phyloP scores from a whole-genome alignment of 30 jellyfish, hydroid and myxozoan genomes.

The Aurelia sp. region DNA sequence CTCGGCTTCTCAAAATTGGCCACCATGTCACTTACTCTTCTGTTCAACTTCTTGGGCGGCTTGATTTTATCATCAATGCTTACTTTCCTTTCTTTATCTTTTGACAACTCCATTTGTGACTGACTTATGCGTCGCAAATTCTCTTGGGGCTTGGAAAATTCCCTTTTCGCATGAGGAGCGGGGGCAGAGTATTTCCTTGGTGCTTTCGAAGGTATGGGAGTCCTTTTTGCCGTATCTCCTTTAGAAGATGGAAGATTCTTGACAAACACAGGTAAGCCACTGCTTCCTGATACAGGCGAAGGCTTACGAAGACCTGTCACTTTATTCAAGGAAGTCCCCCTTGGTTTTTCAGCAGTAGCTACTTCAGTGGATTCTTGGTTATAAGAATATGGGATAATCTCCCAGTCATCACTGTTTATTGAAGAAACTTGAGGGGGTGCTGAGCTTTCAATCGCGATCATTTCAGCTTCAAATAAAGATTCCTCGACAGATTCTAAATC shows the following conservation, averaged over 20 bases:
- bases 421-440: not conserved
- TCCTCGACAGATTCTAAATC: not conserved
- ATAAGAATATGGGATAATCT: too few species aligned
- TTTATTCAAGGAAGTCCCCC: not conserved
- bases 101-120: constrained; percentile 14
- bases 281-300: not conserved
- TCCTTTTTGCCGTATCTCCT: not conserved
- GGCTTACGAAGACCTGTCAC: not conserved
- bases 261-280: constrained; percentile 21
- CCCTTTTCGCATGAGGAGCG: constrained; percentile 2
- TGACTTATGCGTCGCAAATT: constrained; percentile 16
- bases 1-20: constrained; percentile 71
- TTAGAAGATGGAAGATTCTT: not conserved
- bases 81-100: not conserved
- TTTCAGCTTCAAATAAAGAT: not conserved
- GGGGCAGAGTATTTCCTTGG: constrained; percentile 34
- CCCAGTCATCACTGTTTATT: too few species aligned
- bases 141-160: constrained; percentile 4
- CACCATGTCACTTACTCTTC: constrained; percentile 66
- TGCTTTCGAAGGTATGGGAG: constrained; percentile 2
- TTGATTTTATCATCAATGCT: constrained; percentile 29
- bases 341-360: not conserved
- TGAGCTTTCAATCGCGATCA: not conserved
- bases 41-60: constrained; percentile 56
- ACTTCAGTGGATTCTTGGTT: too few species aligned